Evolutionary conservation across 2,113 vertebrate species (phyloP), one percentile per base, ranked within the genome.

Genomic region (Tachuris rubrigastra): DNA sequence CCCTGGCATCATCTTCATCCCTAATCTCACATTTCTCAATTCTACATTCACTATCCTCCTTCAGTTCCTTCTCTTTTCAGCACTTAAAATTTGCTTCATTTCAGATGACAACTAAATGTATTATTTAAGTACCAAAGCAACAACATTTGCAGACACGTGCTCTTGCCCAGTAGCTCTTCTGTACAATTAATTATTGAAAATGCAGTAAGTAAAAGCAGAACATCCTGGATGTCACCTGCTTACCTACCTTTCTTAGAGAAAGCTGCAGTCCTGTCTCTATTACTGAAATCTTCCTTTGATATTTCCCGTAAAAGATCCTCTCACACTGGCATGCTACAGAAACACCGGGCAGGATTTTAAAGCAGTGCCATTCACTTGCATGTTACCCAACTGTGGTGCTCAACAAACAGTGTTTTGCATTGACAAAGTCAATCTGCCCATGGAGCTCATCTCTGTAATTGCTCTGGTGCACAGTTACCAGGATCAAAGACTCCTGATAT

Each of bases 341-440:
- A 92, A 42, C 37, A 65, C 4, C 28, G 37, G 53, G 76, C 4
- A n/a, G 60, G 56, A 58, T 37, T 90, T 50, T 25, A 78, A 73
- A 53, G 82, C 68, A 56, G 35, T 7, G 24, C 21, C 60, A 15
- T 49, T 44, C 50, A 46, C 41, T 62, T 25, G 44, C 1, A 2
- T 0, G 1, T 15, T 44, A 66, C 28, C 5, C 1, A 14, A 53
- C 1, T 27, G 24, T 1, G 5, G 17, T 52, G 25, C 35, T 50
- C 65, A 39, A 5, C 14, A 47, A 63, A 69, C n/a, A 21, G 0
- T 42, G 41, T 21, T 69, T 46, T 66, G 50, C 28, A 18, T 3
- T 44, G 58, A 49, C 37, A 31, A 10, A 72, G 31, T 14, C 28
- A 2, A 42, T 49, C 49, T 73, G 49, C 12, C 44, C 62, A 24